Evolutionary conservation across 2,888 invertebrate genomes (phyloP).

Genomic region (Pharmacophagus antenor): DNA sequence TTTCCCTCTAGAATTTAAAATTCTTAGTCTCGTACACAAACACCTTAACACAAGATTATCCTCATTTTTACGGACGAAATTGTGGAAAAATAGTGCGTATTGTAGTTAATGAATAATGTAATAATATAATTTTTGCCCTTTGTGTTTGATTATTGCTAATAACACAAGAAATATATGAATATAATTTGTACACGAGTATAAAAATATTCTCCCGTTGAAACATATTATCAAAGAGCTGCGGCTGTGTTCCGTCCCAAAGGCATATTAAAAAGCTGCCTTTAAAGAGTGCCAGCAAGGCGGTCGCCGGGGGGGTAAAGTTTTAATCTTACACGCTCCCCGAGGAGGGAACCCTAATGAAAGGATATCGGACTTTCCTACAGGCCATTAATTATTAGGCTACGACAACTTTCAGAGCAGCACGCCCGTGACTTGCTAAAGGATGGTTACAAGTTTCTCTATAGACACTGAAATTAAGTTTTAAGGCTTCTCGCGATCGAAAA

Average conservation of each 20-base stretch:
- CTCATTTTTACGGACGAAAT: too few relatives aligned
- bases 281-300: slow-evolving; percentile 55
- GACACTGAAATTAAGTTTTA: slow-evolving; percentile 16
- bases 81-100: too few relatives aligned
- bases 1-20: too few relatives aligned
- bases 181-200: slow-evolving; percentile 4
- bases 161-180: background rate
- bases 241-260: slow-evolving; percentile 47
- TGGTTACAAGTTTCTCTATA: slow-evolving; percentile 13
- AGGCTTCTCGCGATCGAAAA: background rate
- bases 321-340: slow-evolving; percentile 66
- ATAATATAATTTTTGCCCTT: too few relatives aligned
- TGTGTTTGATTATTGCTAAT: background rate
- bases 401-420: slow-evolving; percentile 61
- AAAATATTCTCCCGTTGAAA: slow-evolving; percentile 15
- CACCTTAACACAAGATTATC: too few relatives aligned
- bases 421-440: slow-evolving; percentile 72
- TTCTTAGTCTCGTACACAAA: too few relatives aligned
- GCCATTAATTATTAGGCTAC: slow-evolving; percentile 78
- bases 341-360: slow-evolving; percentile 75
- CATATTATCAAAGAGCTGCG: slow-evolving; percentile 25
- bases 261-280: slow-evolving; percentile 48
- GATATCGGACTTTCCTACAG: slow-evolving; percentile 75
- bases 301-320: slow-evolving; percentile 67
- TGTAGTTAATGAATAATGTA: too few relatives aligned